Base-by-base conservation (phyloP, 1,140 invertebrate genomes). In the Riptortus pedestris region DNA sequence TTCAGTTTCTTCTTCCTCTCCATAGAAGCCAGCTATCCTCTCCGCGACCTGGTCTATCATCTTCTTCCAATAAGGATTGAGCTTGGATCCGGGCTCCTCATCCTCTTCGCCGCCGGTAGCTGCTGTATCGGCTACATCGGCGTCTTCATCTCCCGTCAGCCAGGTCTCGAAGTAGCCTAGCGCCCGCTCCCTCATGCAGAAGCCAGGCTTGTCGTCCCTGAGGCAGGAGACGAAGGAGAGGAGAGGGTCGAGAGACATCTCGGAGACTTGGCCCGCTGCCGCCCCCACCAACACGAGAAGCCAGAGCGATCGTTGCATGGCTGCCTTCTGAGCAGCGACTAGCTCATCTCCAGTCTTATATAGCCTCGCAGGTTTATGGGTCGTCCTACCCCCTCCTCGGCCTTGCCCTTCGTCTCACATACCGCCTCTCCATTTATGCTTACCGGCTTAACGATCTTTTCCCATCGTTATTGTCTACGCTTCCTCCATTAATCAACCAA, bases 121-220 rank as follows among this genome's bases (percentile, higher is more conserved):
- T 12, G 43, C 38, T 11, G 38, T 18, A 24, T 52, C 62, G 27
- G 51, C 62, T 27, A 33, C 48, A 4, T 64, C 55, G 9, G 52
- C 52, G 2, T 64, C 55, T 1, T 59, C 63, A 1, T 33, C 51
- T 7, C 28, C 18, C 9, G 63, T 64, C 20, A 64, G 55, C 63
- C 63, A 64, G 22, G 29, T 33, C 55, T 64, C 63, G 55, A 64
- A 64, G 38, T 59, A 59, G 29, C 51, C 55, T 22, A 64, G 63
- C 1, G 63, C 63, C 29, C 63, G 24, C 52, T 59, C 33, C 28
- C 57, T 55, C n/a, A 64, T 31, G 26, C 63, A 64, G 38, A 45
- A 64, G 52, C 63, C 63, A 2, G 63, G 63, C 20, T 27, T n/a
- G 29, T 38, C 52, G 31, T 58, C 63, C 55, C 55, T 18, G n/a